A percentile compares a stretch with the other conserved stretches of the same genome.
phyloP scores from a whole-genome alignment of 2,113 vertebrate genomes.

The Formicarius rufipectus region DNA sequence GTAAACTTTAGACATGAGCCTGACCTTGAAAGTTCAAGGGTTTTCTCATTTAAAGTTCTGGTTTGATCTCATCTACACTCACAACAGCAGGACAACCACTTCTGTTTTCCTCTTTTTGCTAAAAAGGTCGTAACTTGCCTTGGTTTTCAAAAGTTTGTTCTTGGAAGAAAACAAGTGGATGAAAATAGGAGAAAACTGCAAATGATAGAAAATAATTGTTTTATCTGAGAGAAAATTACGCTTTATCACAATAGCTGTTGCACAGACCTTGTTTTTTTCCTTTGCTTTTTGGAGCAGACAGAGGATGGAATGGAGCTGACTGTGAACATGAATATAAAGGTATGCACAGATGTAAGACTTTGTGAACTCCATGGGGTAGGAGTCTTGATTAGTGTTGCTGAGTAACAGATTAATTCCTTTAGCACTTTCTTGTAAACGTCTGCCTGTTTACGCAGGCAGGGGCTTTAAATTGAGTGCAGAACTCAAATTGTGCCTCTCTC shows the following conservation, averaged over 20 bases:
- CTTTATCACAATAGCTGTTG: neutral
- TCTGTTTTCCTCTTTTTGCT: neutral
- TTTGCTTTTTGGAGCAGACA: neutral
- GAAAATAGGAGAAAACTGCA: neutral
- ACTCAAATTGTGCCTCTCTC: neutral
- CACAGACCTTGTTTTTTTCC: neutral
- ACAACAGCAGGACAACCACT: conserved; percentile 28
- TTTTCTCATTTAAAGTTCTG: conserved; percentile 25
- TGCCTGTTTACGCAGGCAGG: neutral
- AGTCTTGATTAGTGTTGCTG: conserved; percentile 67
- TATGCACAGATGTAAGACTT: conserved; percentile 49
- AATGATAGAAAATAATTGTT: neutral
- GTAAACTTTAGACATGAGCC: conserved; percentile 24
- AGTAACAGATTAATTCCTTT: conserved; percentile 69
- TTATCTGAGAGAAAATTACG: neutral
- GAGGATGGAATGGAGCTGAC: conserved; percentile 17
- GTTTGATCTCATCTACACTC: conserved; percentile 11
- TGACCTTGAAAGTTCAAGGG: conserved; percentile 57
- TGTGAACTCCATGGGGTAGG: conserved; percentile 60
- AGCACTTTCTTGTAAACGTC: conserved; percentile 26
- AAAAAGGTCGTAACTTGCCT: neutral
- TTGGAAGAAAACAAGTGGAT: neutral
- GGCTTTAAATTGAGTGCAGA: neutral
- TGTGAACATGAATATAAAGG: conserved; percentile 38
- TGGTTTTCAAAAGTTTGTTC: neutral